A percentile compares a stretch with the other conserved stretches of the same genome.
These are phyloP conservation scores for Chrysolina oricalcia DNA, from an alignment of 2,888 invertebrate genomes.

Conservation along the genomic window DNA sequence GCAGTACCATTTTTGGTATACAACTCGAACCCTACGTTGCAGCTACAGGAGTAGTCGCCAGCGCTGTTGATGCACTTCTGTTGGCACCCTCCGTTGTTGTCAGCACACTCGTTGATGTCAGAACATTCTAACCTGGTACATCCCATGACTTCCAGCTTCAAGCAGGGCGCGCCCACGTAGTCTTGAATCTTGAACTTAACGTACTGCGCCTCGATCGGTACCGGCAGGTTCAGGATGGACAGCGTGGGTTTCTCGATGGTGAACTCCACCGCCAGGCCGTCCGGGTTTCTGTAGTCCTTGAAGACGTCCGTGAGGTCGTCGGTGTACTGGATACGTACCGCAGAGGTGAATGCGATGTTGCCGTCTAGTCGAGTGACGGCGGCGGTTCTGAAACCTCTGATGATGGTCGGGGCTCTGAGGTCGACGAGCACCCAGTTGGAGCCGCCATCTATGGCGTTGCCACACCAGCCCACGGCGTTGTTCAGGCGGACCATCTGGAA, in stretches of 20 bases:
- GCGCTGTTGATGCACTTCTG: conserved; percentile 94
- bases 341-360: conserved; percentile 90
- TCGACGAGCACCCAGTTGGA: conserved; percentile 92
- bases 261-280: conserved; percentile 94
- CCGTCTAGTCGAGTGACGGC: conserved; percentile 88
- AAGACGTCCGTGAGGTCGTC: conserved; percentile 92
- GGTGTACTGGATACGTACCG: conserved; percentile 90
- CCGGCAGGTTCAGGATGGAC: conserved; percentile 91
- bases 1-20: conserved; percentile 92
- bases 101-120: conserved; percentile 91
- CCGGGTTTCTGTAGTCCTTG: conserved; percentile 93
- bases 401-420: conserved; percentile 89
- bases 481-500: conserved; percentile 86
- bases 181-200: conserved; percentile 90
- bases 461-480: conserved; percentile 92
- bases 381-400: conserved; percentile 93
- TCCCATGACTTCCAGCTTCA: conserved; percentile 93
- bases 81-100: conserved; percentile 92
- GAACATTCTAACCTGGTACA: conserved; percentile 91
- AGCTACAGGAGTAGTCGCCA: conserved; percentile 90
- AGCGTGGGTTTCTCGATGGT: conserved; percentile 90
- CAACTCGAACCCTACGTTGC: conserved; percentile 93
- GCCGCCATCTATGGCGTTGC: conserved; percentile 88
- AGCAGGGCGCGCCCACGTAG: conserved; percentile 90
- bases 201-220: conserved; percentile 93